Evolutionary conservation across 2,888 invertebrate genomes (phyloP).

Genomic region (Philopedon plagiatum): DNA sequence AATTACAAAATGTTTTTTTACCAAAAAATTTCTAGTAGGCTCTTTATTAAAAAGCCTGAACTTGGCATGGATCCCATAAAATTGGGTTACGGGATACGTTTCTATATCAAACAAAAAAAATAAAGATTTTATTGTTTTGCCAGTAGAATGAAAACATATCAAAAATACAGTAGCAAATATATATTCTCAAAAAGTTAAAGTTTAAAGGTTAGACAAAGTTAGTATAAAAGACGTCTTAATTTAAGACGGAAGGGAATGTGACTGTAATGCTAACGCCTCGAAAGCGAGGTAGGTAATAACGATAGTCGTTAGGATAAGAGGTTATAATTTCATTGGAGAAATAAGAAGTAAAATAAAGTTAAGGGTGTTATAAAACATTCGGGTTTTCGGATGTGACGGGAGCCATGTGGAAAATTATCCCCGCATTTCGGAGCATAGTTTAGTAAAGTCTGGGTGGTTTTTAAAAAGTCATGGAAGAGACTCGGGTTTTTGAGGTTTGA

Average conservation of each 20-base stretch:
- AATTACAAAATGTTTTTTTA: too few species aligned
- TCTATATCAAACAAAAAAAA: too few species aligned
- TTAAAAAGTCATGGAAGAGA: neutral
- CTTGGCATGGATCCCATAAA: too few species aligned
- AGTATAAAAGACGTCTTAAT: constrained; percentile 44
- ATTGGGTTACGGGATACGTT: too few species aligned
- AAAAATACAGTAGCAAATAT: neutral
- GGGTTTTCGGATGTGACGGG: constrained; percentile 18
- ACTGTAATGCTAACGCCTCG: constrained; percentile 41
- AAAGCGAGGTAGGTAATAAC: constrained; percentile 39
- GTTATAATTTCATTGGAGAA: constrained; percentile 44
- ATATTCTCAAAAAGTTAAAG: constrained; percentile 8
- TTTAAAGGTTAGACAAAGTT: constrained; percentile 31
- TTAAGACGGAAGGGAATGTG: constrained; percentile 38
- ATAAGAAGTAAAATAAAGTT: constrained; percentile 35
- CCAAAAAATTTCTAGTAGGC: too few species aligned
- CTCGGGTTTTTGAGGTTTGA: too few species aligned
- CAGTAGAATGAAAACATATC: neutral
- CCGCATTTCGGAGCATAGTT: neutral
- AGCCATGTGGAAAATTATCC: constrained; percentile 9
- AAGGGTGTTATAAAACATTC: constrained; percentile 26
- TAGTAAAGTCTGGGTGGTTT: neutral
- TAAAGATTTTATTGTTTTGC: neutral
- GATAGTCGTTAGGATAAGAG: constrained; percentile 47
- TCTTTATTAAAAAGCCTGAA: too few species aligned